Evolutionary conservation across 2,797 vertebrate species (phyloP), one percentile per base, ranked within the genome.

Genomic region (Sebastes hubbsi): DNA sequence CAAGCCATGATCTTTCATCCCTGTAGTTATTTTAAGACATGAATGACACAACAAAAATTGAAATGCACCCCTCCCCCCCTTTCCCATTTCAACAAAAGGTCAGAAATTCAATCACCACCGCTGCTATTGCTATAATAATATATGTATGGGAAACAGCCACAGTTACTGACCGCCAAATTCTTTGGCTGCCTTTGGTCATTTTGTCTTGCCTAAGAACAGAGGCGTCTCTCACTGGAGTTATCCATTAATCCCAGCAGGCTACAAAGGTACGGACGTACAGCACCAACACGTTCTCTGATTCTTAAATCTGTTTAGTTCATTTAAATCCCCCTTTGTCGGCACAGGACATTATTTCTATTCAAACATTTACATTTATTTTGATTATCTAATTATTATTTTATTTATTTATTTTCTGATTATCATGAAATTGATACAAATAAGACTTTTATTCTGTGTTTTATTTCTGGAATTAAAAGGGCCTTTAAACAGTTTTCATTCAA

Each of bases 21-120:
- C 93, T 87, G 93, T 92, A 94, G 94, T 95, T 95, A 95, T 95
- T 95, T 95, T 94, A 93, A 92, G 92, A 95, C 91, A 91, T 90
- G 90, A 96, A 95, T 94, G 93, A 94, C 95, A 95, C 91, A 93
- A 94, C 93, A 94, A 94, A 96, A 95, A 95, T 95, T 94, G 94
- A 95, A 95, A 96, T 94, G 90, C 86, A 81, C 83, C 88, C 83
- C 79, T 78, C 71, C 72, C 79, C 73, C 74, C 79, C 81, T 85
- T 87, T 92, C 91, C 93, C 93, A 95, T 96, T 96, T 95, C 95
- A 91, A 90, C 94, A 94, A 96, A 96, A 96, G 96, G 96, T 96
- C 96, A 96, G 91, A 95, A 96, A 95, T 96, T 96, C 96, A 95
- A 96, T 96, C 95, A 95, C 89, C 92, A 93, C 90, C 4, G 85